These are phyloP conservation scores for Scaptomyza polygonia DNA, from an alignment of 2,888 invertebrate genomes.

Conservation along the genomic window DNA sequence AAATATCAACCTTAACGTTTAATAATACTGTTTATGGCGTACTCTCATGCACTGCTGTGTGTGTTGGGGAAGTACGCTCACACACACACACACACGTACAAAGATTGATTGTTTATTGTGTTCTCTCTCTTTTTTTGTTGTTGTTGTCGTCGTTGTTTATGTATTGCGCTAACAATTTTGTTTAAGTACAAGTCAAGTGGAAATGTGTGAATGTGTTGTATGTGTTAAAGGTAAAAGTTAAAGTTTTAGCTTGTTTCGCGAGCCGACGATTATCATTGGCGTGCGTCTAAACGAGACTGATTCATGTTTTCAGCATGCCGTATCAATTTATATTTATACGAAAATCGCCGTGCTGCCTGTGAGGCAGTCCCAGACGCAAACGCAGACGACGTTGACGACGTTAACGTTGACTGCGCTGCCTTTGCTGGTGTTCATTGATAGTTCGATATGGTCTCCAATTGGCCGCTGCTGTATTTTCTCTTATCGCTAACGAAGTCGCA, in stretches of 20 bases:
- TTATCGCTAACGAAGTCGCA: slow-evolving; percentile 1
- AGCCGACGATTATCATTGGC: slow-evolving; percentile 72
- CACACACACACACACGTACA: too few species aligned
- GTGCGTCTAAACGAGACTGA: slow-evolving; percentile 72
- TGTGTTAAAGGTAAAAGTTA: not conserved
- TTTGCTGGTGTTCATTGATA: slow-evolving; percentile 28
- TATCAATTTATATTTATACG: slow-evolving; percentile 76
- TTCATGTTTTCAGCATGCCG: slow-evolving; percentile 61
- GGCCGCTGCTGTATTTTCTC: slow-evolving; percentile 16
- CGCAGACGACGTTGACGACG: slow-evolving; percentile 18
- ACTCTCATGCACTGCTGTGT: slow-evolving; percentile 13
- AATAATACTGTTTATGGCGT: slow-evolving; percentile 21
- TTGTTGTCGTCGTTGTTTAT: not conserved
- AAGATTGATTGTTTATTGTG: not conserved
- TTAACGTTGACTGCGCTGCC: not conserved
- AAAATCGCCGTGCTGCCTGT: slow-evolving; percentile 54
- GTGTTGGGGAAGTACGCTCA: slow-evolving; percentile 15
- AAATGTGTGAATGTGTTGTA: not conserved
- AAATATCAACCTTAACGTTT: not conserved
- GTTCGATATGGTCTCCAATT: slow-evolving; percentile 26
- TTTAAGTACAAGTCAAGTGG: not conserved
- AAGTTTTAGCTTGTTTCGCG: slow-evolving; percentile 13
- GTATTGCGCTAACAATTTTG: not conserved
- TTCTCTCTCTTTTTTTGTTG: not conserved
- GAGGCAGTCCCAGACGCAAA: slow-evolving; percentile 59